A percentile compares a stretch with the other conserved stretches of the same genome.
Evolutionary conservation across 1,140 invertebrate genomes (phyloP).

Genomic region (Ridgeia piscesae): DNA sequence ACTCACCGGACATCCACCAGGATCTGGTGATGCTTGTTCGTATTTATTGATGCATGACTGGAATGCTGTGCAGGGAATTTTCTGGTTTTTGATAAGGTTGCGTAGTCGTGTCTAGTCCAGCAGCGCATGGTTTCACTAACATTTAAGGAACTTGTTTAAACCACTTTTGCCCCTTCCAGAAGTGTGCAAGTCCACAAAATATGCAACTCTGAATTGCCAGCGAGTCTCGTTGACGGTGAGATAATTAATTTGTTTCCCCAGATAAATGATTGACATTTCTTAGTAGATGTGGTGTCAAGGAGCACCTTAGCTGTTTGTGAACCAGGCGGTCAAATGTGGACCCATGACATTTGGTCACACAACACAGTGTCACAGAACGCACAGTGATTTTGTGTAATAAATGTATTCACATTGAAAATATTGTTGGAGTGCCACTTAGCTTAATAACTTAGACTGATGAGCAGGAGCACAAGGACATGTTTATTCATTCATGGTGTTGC

Average conservation of each 20-base stretch:
- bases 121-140: background rate
- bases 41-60: background rate
- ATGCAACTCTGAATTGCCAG: background rate
- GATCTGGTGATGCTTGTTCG: background rate
- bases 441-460: background rate
- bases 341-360: background rate
- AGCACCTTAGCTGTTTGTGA: background rate
- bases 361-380: background rate
- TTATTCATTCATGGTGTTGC: background rate
- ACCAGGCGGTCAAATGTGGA: background rate
- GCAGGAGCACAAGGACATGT: background rate
- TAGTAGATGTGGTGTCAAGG: background rate
- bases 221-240: background rate
- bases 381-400: no score
- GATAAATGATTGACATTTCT: background rate
- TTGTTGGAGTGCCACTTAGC: background rate
- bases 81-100: background rate
- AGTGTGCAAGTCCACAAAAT: background rate
- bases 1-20: background rate
- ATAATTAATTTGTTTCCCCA: background rate
- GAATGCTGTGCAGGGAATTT: background rate
- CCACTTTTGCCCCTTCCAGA: background rate
- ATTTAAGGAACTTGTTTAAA: background rate
- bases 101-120: background rate
- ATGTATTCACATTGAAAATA: background rate